Conservation (phyloP, 2,113 vertebrate genomes). For the mouse (Mus musculus) region GRCm39 chr6:71284001-71284500, state of each 20-base stretch:
- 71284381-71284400: too few species aligned
- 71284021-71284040: background rate
- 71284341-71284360: background rate
- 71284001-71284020: background rate
- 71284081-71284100: too few species aligned
- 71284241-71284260: background rate
- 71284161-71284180: background rate
- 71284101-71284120: background rate
- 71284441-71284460: background rate
- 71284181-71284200: background rate
- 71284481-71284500: background rate
- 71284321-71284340: background rate
- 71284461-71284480: background rate
- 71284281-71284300: background rate
- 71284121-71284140: background rate
- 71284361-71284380: background rate
- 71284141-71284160: background rate
- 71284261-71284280: background rate
- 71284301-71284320: too few species aligned
- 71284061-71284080: background rate
- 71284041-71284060: background rate
- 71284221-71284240: background rate
- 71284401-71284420: background rate
- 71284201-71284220: background rate
- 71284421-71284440: background rate